Evolutionary conservation across 2,797 vertebrate species (phyloP).

Genomic region (Tangara arthus): DNA sequence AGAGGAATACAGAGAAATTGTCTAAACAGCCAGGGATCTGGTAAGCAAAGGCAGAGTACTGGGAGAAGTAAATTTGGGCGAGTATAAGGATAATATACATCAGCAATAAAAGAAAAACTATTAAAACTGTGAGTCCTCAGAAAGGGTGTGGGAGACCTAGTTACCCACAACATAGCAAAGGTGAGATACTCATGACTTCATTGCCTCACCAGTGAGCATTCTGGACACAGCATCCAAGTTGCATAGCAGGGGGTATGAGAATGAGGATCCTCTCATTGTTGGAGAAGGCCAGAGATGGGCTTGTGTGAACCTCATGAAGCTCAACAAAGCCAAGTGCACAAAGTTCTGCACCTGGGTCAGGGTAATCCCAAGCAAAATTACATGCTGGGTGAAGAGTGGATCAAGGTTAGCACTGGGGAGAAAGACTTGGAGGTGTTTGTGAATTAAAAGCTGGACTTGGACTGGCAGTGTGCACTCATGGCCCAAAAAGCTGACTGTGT

Average conservation of each 20-base stretch:
- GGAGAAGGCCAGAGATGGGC: not conserved
- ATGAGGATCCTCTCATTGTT: accelerated
- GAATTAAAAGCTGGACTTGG: not conserved
- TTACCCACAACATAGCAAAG: not conserved
- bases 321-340: not conserved
- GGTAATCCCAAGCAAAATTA: not conserved
- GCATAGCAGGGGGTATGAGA: not conserved
- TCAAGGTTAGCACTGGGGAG: not conserved
- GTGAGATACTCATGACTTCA: not conserved
- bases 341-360: not conserved
- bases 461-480: accelerated
- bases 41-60: not conserved
- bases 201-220: not conserved
- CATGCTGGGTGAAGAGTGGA: not conserved
- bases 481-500: accelerated
- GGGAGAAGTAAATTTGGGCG: not conserved
- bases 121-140: not conserved
- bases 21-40: not conserved
- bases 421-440: not conserved
- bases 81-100: not conserved
- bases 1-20: not conserved
- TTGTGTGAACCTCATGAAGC: not conserved
- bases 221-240: not conserved
- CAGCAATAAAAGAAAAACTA: not conserved
- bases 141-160: not conserved